A percentile compares a stretch with the other conserved stretches of the same genome.
Conservation (phyloP, 2,113 vertebrate species). For the Oceanites oceanicus region DNA sequence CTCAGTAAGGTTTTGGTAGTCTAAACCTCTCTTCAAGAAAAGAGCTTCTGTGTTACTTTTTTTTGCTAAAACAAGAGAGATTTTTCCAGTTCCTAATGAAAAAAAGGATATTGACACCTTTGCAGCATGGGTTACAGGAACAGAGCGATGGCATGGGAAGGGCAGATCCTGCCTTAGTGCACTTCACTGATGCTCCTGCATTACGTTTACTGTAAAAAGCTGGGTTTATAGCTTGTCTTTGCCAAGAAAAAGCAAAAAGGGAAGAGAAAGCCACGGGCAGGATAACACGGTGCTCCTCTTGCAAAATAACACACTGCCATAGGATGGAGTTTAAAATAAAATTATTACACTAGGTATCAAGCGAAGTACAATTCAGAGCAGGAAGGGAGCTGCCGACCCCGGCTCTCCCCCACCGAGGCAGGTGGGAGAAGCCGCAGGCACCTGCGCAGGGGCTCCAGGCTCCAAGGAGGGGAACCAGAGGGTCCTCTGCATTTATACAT, state of each 20-base stretch:
- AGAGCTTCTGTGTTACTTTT: background rate
- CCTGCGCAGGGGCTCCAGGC: background rate
- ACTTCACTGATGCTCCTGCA: background rate
- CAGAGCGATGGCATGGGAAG: background rate
- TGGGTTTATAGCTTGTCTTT: background rate
- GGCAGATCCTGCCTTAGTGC: background rate
- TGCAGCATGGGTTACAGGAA: background rate
- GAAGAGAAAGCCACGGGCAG: background rate
- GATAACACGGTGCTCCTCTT: background rate
- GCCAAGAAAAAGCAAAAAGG: background rate
- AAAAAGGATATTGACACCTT: background rate
- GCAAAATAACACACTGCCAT: background rate
- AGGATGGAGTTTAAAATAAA: background rate
- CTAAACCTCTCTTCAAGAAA: background rate
- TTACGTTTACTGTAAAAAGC: background rate
- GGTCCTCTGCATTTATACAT: background rate
- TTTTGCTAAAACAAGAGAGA: background rate
- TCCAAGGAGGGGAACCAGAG: background rate
- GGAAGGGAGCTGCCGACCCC: background rate
- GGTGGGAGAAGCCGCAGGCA: background rate
- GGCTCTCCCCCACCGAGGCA: fast-evolving
- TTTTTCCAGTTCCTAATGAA: background rate
- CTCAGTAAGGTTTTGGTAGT: background rate
- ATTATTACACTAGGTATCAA: fast-evolving
- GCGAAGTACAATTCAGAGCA: background rate